Evolutionary conservation across 2,888 invertebrate genomes (phyloP).

Genomic region (Escarpia spicata): DNA sequence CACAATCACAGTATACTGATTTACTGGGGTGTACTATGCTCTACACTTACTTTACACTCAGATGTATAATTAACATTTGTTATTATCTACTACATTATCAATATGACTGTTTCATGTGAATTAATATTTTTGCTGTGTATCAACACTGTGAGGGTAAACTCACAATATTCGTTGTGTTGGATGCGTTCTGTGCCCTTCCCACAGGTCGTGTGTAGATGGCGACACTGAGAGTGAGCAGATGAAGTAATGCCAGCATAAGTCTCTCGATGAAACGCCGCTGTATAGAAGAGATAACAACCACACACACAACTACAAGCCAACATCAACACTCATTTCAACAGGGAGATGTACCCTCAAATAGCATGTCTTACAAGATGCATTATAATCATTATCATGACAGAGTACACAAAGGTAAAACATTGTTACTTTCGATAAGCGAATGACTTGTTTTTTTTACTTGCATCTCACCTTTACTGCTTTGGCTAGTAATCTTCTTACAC

Average conservation of each 20-base stretch:
- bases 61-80: too few species aligned
- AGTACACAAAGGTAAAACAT: not conserved
- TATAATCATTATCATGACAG: not conserved
- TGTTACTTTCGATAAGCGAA: not conserved
- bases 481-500: too few species aligned
- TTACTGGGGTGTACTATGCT: too few species aligned
- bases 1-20: too few species aligned
- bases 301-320: not conserved
- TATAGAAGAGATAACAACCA: conserved; percentile 37
- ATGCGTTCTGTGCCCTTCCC: conserved; percentile 65
- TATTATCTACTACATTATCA: too few species aligned
- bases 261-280: conserved; percentile 93
- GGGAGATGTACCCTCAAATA: not conserved
- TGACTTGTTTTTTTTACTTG: not conserved
- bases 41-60: too few species aligned
- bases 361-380: not conserved
- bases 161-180: conserved; percentile 5
- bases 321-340: not conserved
- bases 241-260: conserved; percentile 85
- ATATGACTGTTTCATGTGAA: not conserved
- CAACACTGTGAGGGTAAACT: not conserved
- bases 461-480: not conserved
- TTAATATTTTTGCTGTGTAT: not conserved
- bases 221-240: conserved; percentile 86
- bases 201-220: conserved; percentile 90